Conservation (phyloP, 2,888 invertebrate species). For the Drosophila peninsularis region DNA sequence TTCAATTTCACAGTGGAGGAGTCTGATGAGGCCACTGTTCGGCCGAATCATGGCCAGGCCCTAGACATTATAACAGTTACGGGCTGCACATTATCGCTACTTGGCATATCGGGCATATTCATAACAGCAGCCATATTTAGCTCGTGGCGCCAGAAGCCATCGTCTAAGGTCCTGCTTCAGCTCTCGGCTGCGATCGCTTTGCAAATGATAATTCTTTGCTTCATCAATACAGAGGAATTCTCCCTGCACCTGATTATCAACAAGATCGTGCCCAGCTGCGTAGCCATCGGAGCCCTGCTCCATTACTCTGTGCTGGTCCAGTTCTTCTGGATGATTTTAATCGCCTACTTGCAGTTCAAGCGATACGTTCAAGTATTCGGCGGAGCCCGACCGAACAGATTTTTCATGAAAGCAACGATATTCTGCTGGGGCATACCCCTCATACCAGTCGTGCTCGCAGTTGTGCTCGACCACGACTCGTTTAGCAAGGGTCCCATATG, state of each 20-base stretch:
- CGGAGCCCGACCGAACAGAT: constrained; percentile 86
- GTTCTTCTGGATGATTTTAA: constrained; percentile 90
- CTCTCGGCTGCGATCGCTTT: constrained; percentile 87
- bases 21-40: constrained; percentile 23
- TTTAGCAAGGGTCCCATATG: constrained; percentile 86
- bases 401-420: constrained; percentile 87
- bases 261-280: constrained; percentile 85
- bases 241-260: constrained; percentile 77
- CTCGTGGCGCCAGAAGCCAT: constrained; percentile 87
- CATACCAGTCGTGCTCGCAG: constrained; percentile 85
- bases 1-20: constrained; percentile 48
- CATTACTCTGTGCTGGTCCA: constrained; percentile 89
- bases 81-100: constrained; percentile 87
- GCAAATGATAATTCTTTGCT: constrained; percentile 85
- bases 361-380: constrained; percentile 88
- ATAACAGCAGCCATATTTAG: constrained; percentile 87
- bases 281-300: constrained; percentile 87
- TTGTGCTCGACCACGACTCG: constrained; percentile 85
- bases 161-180: constrained; percentile 88
- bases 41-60: constrained; percentile 63
- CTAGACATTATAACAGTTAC: constrained; percentile 87
- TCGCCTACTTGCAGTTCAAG: constrained; percentile 88
- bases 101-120: constrained; percentile 87
- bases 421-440: constrained; percentile 88
- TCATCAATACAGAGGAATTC: constrained; percentile 80